A percentile compares a stretch with the other conserved stretches of the same genome.
phyloP scores from a whole-genome alignment of 2,888 invertebrate species.

The Tipula helvola region DNA sequence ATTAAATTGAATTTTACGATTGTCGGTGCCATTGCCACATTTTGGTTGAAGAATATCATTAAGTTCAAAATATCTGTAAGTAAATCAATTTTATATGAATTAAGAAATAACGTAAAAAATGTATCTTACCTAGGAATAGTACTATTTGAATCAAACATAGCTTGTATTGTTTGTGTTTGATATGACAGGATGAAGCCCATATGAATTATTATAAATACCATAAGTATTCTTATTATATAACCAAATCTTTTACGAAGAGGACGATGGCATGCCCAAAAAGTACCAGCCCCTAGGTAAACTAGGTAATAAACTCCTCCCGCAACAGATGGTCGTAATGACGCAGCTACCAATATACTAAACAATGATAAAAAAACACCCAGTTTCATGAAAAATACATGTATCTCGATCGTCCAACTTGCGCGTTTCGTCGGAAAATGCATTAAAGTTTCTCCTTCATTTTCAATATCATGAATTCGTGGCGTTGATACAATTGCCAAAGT shows the following conservation, averaged over 20 bases:
- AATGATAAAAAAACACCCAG: conserved; percentile 31
- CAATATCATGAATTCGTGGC: background rate
- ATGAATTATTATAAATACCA: conserved; percentile 66
- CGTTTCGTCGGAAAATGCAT: background rate
- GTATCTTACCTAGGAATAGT: conserved; percentile 58
- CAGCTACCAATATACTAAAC: conserved; percentile 30
- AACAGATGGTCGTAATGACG: conserved; percentile 66
- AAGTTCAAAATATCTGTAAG: conserved; percentile 63
- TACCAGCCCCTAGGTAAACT: conserved; percentile 69
- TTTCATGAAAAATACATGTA: conserved; percentile 11
- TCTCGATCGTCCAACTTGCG: background rate
- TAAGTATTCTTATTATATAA: conserved; percentile 52
- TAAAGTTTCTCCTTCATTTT: conserved; percentile 9
- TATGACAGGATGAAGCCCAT: conserved; percentile 61
- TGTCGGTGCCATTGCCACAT: conserved; percentile 39
- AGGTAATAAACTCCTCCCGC: conserved; percentile 78
- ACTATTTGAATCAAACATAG: conserved; percentile 51
- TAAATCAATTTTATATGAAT: background rate
- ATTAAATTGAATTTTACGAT: conserved; percentile 47
- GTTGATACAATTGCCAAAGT: conserved; percentile 32
- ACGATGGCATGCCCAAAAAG: conserved; percentile 76
- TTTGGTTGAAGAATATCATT: conserved; percentile 44
- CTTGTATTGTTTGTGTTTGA: conserved; percentile 73
- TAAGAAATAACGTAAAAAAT: background rate
- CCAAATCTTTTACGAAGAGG: conserved; percentile 62